phyloP scores from a whole-genome alignment of 2,113 vertebrate genomes.

The Nothobranchius kuhntae region DNA sequence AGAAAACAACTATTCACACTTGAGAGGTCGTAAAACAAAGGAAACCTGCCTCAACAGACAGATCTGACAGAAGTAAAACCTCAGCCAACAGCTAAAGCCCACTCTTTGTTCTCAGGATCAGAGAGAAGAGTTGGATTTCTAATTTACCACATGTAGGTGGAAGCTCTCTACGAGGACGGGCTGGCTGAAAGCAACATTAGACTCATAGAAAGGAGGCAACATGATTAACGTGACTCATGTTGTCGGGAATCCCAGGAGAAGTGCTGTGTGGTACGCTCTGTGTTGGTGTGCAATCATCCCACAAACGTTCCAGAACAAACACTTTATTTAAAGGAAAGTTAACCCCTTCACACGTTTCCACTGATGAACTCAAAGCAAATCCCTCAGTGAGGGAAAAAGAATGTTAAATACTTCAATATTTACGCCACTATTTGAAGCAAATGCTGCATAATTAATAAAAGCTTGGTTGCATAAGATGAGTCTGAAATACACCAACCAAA shows the following conservation, averaged over 20 bases:
- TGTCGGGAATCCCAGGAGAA: slow-evolving; percentile 25
- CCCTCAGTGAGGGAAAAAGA: too few relatives aligned
- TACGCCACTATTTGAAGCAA: background rate
- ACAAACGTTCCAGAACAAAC: slow-evolving; percentile 8
- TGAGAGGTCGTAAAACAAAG: slow-evolving; percentile 18
- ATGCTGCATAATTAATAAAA: background rate
- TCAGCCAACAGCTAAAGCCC: slow-evolving; percentile 18
- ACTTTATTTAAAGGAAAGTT: background rate
- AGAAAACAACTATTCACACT: slow-evolving; percentile 42
- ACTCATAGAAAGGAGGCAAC: slow-evolving; percentile 21
- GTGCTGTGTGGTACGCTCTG: slow-evolving; percentile 3
- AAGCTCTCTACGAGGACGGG: slow-evolving; percentile 28
- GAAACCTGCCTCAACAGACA: slow-evolving; percentile 16
- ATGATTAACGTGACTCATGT: slow-evolving; percentile 42
- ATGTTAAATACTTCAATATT: background rate
- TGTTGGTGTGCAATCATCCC: slow-evolving; percentile 11
- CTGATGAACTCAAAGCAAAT: too few relatives aligned
- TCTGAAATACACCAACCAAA: too few relatives aligned
- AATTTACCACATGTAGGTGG: slow-evolving; percentile 30
- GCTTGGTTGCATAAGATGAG: background rate
- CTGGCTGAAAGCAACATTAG: slow-evolving; percentile 26
- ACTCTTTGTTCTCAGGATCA: slow-evolving; percentile 37
- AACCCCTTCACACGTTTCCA: background rate
- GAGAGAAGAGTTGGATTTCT: slow-evolving; percentile 23
- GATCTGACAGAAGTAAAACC: slow-evolving; percentile 29